Base-by-base conservation (phyloP, 2,113 vertebrate species). In the Orthonyx spaldingii region DNA sequence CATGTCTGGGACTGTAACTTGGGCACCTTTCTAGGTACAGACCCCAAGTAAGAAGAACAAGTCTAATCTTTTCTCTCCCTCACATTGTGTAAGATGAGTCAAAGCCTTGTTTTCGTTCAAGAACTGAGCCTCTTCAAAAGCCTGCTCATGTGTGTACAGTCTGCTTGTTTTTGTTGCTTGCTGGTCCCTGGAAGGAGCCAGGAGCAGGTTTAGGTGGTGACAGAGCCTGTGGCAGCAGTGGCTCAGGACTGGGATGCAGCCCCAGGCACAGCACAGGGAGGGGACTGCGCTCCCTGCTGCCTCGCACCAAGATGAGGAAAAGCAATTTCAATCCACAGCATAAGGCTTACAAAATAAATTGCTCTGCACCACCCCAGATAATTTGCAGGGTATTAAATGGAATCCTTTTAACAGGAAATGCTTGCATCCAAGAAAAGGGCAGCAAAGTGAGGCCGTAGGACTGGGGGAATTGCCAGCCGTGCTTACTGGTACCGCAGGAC, bases 371-470 rank as follows among this genome's bases (percentile, higher is more conserved):
- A 87, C 70, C 85, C 92, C 39, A 89, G 94, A 94, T 96, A 96
- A 97, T 96, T 97, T 94, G 33, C 93, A 96, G 84, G 86, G 83
- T 94, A 94, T 97, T 95, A 97, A 96, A 92, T 69, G 49, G 83
- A 94, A 95, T 97, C 89, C 90, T 96, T 96, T 91, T 94, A 96
- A 85, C 77, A 56, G 70, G 70, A 94, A 93, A 93, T 0, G 27
- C 68, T 97, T 4, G 5, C 56, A 78, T 68, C 61, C 64, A 64
- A 94, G 66, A 80, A 90, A 86, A 77, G 63, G 71, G 68, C 60
- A 97, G 80, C 66, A 66, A 74, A 90, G 53, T 23, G 46, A 78
- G 47, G 76, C 56, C 84, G 70, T 23, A 9, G 19, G 82, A 87
- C 60, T 74, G 84, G 50, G 79, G 90, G 82, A 95, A 96, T 90